Percentiles rank a stretch among this genome's conserved stretches.
These are phyloP conservation scores for Trachelus stipa DNA, from an alignment of 2,888 invertebrate genomes.

Conservation along the genomic window DNA sequence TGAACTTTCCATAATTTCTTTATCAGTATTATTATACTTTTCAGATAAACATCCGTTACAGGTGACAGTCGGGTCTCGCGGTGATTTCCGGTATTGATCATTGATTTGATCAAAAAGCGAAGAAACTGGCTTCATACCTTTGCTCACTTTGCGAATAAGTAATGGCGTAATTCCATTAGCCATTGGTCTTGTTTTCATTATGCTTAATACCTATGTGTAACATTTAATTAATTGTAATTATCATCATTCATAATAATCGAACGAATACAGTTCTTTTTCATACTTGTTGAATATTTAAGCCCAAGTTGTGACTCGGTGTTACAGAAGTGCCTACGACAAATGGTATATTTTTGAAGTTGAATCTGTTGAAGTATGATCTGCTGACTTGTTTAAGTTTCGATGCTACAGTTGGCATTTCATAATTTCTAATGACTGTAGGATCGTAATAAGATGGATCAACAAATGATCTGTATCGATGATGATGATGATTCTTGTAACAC, in stretches of 20 bases:
- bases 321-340: constrained; percentile 74
- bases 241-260: neutral
- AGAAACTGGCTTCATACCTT: constrained; percentile 48
- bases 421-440: constrained; percentile 54
- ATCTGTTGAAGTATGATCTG: constrained; percentile 68
- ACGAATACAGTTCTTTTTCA: neutral
- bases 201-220: constrained; percentile 48
- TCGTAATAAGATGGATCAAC: constrained; percentile 29
- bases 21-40: neutral
- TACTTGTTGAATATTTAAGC: constrained; percentile 73
- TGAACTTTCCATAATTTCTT: neutral
- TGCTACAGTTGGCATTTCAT: constrained; percentile 75
- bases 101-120: constrained; percentile 42
- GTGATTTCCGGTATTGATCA: constrained; percentile 13
- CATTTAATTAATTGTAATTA: neutral
- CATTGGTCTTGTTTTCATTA: constrained; percentile 57
- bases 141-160: constrained; percentile 55
- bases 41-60: neutral
- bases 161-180: constrained; percentile 44
- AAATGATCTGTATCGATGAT: constrained; percentile 6
- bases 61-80: neutral
- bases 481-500: neutral
- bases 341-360: constrained; percentile 71
- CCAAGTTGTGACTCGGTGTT: constrained; percentile 74
- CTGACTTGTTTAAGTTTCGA: constrained; percentile 75